Conservation (phyloP, 2,113 vertebrate genomes). For the Ellobius talpinus region DNA sequence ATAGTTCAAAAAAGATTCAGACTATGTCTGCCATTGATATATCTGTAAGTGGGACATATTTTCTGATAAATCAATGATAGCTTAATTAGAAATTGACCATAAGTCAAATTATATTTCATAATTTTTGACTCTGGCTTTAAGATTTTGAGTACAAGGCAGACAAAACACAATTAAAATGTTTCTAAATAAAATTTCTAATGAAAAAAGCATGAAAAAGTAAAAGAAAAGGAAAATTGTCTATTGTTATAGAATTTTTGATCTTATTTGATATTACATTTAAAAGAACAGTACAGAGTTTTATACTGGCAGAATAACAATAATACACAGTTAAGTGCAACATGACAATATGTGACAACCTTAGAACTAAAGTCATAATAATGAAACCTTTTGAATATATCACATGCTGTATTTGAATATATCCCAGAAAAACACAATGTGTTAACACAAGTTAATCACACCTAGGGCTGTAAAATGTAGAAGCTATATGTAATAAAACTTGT, state of each 20-base stretch:
- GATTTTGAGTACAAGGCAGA: not conserved
- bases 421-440: not conserved
- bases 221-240: not conserved
- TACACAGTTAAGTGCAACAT: not conserved
- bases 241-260: not conserved
- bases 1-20: not conserved
- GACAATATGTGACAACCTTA: not conserved
- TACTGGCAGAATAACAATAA: not conserved
- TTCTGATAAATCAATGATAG: not conserved
- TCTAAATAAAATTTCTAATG: not conserved
- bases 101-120: not conserved
- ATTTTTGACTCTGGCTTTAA: not conserved
- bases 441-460: conserved; percentile 45
- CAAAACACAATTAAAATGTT: not conserved
- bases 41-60: not conserved
- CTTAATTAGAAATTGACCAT: not conserved
- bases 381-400: not conserved
- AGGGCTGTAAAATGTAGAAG: not conserved
- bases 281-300: not conserved
- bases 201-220: not conserved
- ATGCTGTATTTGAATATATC: not conserved
- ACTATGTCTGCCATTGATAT: not conserved
- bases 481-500: conserved; percentile 36
- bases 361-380: not conserved
- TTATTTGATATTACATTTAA: not conserved